A percentile compares a stretch with the other conserved stretches of the same genome.
Conservation (phyloP, 1,140 invertebrate species). For the Hycleus cichorii region DNA sequence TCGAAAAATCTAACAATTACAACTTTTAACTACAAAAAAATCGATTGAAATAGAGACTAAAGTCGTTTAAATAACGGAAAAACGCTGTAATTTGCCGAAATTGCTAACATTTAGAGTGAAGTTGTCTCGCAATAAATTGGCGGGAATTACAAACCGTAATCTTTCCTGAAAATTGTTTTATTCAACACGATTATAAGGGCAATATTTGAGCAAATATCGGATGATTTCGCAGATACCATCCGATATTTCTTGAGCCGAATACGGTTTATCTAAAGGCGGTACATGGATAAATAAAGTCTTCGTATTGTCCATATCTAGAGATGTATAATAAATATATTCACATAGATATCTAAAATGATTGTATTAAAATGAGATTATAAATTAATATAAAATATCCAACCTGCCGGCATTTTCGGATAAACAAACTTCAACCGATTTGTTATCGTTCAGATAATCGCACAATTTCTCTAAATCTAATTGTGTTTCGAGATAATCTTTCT, state of each 20-base stretch:
- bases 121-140: too few species aligned
- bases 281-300: constrained; percentile 60
- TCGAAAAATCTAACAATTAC: too few species aligned
- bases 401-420: constrained; percentile 44
- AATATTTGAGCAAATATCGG: constrained; percentile 29
- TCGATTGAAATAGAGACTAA: too few species aligned
- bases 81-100: too few species aligned
- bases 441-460: constrained; percentile 41
- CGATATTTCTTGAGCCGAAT: constrained; percentile 46
- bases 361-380: not conserved
- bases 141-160: not conserved
- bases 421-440: constrained; percentile 30
- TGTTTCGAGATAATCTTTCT: constrained; percentile 40
- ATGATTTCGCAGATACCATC: constrained; percentile 50
- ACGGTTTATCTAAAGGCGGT: constrained; percentile 49
- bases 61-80: too few species aligned
- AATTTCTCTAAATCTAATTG: constrained; percentile 40
- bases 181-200: not conserved
- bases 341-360: constrained; percentile 52
- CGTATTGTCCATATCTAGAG: constrained; percentile 47
- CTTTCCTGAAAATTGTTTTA: not conserved
- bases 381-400: constrained; percentile 8
- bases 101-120: too few species aligned
- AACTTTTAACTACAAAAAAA: too few species aligned
- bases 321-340: constrained; percentile 63